Evolutionary conservation across 53 echinoderm and acorn worm species (phyloP).

Genomic region (Stichopus horrens): DNA sequence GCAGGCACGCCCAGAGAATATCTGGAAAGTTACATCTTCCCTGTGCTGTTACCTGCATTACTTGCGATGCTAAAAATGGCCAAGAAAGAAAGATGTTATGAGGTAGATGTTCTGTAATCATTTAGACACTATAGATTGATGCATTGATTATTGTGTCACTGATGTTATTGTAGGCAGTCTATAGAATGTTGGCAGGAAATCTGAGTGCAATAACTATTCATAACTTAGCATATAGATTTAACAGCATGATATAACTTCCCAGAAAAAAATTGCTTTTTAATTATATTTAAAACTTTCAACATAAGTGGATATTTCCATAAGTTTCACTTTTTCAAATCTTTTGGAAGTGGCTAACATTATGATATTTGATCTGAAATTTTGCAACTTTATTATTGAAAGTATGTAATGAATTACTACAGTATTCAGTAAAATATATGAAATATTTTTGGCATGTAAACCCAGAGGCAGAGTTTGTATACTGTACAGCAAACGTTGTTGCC

Average conservation of each 20-base stretch:
- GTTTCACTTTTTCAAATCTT: no score
- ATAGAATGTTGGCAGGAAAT: not conserved
- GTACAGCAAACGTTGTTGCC: no score
- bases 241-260: no score
- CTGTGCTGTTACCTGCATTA: slow-evolving; percentile 79
- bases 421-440: no score
- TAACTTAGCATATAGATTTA: no score
- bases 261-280: no score
- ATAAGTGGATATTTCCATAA: not conserved
- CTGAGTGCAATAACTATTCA: not conserved
- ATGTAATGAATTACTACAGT: no score
- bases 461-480: no score
- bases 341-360: no score
- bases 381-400: no score
- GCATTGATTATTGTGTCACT: not conserved
- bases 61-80: slow-evolving; percentile 95
- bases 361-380: no score
- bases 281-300: not conserved
- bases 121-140: not conserved
- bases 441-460: no score
- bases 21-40: slow-evolving; percentile 91
- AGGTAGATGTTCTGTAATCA: slow-evolving; percentile 47
- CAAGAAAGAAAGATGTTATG: slow-evolving; percentile 88
- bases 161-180: not conserved
- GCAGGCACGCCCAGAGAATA: slow-evolving; percentile 95